Base-by-base conservation (phyloP, 2,113 vertebrate genomes). In the Girardinichthys multiradiatus region DNA sequence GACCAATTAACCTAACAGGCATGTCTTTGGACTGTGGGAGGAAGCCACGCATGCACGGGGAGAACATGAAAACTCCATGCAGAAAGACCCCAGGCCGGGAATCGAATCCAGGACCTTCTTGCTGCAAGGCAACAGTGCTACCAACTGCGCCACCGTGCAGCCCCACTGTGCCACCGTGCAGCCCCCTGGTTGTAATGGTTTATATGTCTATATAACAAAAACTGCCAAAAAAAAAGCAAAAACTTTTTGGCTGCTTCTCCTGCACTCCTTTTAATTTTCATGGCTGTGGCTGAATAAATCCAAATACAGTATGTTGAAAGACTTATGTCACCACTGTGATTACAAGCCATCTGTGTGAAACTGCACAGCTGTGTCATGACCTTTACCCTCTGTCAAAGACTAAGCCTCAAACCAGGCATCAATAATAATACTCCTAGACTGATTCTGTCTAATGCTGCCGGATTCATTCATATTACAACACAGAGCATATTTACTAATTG, bases 391-490 rank as follows among this genome's bases (percentile, higher is more conserved):
- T 68, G 6, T 19, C 7, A 14, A 26, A n/a, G 31, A 64, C 7
- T 45, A 54, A 2, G 28, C 57, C 37, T 74, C 51, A 21, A 42
- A 30, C 37, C 68, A 45, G 70, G 26, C 57, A 74, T 83, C 57
- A 57, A 74, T 77, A 57, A 35, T 69, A 76, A 83, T 51, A n/a
- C 7, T 67, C 42, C 42, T 17, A 45, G 42, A 42, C 39, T 17
- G 39, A 45, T 45, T 73, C 48, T 3, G 48, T 29, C 48, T 63
- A 57, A 54, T 60, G 78, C 74, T 15, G 58, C 27, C 9, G 21
- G 21, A 51, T 24, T 15, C 19, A 6, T 48, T 48, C 45, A 48
- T 48, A 19, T 48, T 48, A n/a, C 48, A 51, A n/a, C 48, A 24
- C 21, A 51, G 48, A 8, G 8, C 21, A n/a, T 39, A 12, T 39